Base-by-base conservation (phyloP, 2,888 invertebrate genomes). In the Chrysodeixis includens region DNA sequence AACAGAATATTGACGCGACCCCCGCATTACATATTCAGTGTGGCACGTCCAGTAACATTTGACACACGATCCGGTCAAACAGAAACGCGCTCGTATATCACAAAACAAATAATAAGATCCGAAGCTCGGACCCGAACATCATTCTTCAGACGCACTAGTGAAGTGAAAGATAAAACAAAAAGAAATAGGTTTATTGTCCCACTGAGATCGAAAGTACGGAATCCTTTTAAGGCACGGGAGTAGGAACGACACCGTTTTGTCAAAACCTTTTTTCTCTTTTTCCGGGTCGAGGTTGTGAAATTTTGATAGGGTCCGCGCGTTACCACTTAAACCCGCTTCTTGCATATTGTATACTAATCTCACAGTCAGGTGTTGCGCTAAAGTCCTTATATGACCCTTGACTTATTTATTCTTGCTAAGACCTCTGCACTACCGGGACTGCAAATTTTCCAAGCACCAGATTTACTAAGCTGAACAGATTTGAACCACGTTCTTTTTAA, bases 121-220 rank as follows among this genome's bases (percentile, higher is more conserved):
- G 66, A 75, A 55, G 57, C 60, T 78, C 57, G 74, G 74, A 74
- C 68, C 74, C 76, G 70, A 74, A 76, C 78, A 83, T 82, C 79
- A 83, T 82, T 83, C 82, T 79, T 74, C 73, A 72, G 72, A 72
- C 81, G 65, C 53, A 71, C 71, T 67, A 75, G 76, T 82, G 81
- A 82, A 89, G 80, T 84, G 83, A 82, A 84, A 86, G 86, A 87
- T 86, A 88, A 88, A 88, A 86, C 87, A 88, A 88, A 88, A 86
- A 87, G 85, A 83, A 89, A 89, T 88, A 83, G 86, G 86, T 88
- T 89, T 90, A 89, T 88, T 83, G 88, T 86, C 81, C 88, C 88
- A 74, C 80, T 63, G 87, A 88, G 89, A 88, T 87, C 84, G 86
- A 81, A 86, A 88, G 85, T 86, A 83, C 83, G 75, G 83, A 85